A percentile compares a stretch with the other conserved stretches of the same genome.
phyloP scores from a whole-genome alignment of 2,888 invertebrate genomes.

The Drosophila hamatofila region DNA sequence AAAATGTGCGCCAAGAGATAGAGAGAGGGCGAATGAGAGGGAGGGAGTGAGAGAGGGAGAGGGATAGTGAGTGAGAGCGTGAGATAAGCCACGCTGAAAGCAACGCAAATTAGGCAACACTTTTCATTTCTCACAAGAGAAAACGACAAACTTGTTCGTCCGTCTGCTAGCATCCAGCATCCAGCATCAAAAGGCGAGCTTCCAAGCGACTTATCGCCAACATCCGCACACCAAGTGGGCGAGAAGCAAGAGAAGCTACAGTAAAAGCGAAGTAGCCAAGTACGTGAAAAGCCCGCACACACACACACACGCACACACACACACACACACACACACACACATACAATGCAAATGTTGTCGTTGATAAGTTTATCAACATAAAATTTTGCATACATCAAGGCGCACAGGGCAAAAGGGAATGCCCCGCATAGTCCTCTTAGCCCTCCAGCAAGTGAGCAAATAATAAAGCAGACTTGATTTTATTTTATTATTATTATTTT shows the following conservation, averaged over 20 bases:
- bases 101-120: constrained; percentile 32
- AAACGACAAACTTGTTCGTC: constrained; percentile 32
- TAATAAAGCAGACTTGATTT: constrained; percentile 39
- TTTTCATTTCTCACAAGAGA: constrained; percentile 16
- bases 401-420: constrained; percentile 26
- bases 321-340: constrained; percentile 29
- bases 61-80: background rate
- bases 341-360: constrained; percentile 57
- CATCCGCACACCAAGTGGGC: constrained; percentile 31
- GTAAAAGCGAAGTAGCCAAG: background rate
- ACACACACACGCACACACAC: constrained; percentile 13
- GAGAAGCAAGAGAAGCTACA: background rate
- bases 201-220: constrained; percentile 41
- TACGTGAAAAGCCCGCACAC: constrained; percentile 22
- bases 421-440: background rate
- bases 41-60: background rate
- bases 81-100: constrained; percentile 21
- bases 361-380: constrained; percentile 71
- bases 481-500: background rate
- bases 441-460: constrained; percentile 35
- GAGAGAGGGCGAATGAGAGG: background rate
- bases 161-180: constrained; percentile 7
- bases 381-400: constrained; percentile 72
- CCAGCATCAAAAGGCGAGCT: constrained; percentile 28
- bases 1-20: constrained; percentile 20